Evolutionary conservation across 1,140 invertebrate species (phyloP).

Genomic region (Lithobius niger): DNA sequence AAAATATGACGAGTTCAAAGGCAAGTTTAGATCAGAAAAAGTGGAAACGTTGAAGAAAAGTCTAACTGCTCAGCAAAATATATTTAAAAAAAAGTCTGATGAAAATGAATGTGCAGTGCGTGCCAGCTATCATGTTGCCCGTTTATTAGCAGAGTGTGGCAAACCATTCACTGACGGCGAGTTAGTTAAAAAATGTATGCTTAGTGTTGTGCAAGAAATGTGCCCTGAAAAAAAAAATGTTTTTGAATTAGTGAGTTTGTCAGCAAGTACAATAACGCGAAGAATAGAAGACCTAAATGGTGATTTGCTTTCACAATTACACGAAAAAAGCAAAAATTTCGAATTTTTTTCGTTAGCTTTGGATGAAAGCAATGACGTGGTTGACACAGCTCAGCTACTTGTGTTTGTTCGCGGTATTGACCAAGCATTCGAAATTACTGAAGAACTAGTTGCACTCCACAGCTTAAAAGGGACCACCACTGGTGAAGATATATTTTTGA

Average conservation of each 20-base stretch:
- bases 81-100: neutral
- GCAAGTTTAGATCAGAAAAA: neutral
- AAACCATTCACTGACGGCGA: conserved; percentile 21
- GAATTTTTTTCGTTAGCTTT: conserved; percentile 25
- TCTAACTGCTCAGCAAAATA: neutral
- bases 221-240: conserved; percentile 19
- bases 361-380: conserved; percentile 27
- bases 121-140: conserved; percentile 11
- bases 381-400: conserved; percentile 23
- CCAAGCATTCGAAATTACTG: conserved; percentile 22
- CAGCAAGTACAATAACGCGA: conserved; percentile 22
- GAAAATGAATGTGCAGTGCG: conserved; percentile 11
- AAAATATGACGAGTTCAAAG: neutral
- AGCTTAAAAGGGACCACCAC: conserved; percentile 23
- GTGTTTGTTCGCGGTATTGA: conserved; percentile 23
- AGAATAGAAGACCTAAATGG: conserved; percentile 22
- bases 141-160: conserved; percentile 11
- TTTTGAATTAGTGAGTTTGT: conserved; percentile 18
- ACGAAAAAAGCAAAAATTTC: conserved; percentile 19
- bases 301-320: conserved; percentile 19
- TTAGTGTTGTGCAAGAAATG: conserved; percentile 17
- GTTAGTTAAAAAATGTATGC: conserved; percentile 18
- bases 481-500: conserved; percentile 22
- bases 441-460: conserved; percentile 24
- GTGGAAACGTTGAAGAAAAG: neutral